A percentile compares a stretch with the other conserved stretches of the same genome.
Conservation (phyloP, 2,888 invertebrate genomes). For the Nipponacmea schrenckii region DNA sequence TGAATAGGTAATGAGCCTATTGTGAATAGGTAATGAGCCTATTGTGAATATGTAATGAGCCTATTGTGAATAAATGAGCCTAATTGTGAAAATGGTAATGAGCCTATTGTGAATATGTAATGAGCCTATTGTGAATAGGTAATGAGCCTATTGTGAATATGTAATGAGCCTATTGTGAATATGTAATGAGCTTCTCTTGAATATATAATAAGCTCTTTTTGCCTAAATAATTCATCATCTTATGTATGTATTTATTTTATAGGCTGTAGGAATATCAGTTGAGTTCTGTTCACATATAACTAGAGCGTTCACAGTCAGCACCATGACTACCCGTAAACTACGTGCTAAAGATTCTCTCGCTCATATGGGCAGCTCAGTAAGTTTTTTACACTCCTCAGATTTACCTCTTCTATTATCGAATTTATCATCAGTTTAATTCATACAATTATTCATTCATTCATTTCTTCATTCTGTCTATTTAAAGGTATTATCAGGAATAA, state of each 20-base stretch:
- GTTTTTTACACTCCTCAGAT: constrained; percentile 49
- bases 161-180: too few species aligned
- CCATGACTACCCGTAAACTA: constrained; percentile 76
- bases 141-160: too few species aligned
- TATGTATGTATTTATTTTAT: constrained; percentile 35
- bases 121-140: too few species aligned
- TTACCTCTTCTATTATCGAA: not conserved
- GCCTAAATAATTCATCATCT: not conserved
- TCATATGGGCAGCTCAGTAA: constrained; percentile 91
- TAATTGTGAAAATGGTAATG: too few species aligned
- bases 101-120: too few species aligned
- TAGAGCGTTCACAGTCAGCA: constrained; percentile 87
- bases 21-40: too few species aligned
- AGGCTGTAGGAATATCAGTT: constrained; percentile 97
- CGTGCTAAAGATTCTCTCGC: constrained; percentile 86
- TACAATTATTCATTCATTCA: not conserved
- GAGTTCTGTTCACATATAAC: constrained; percentile 98
- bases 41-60: too few species aligned
- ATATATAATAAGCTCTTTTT: not conserved
- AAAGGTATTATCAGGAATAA: constrained; percentile 94
- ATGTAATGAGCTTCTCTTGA: too few species aligned
- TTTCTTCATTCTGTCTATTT: constrained; percentile 32
- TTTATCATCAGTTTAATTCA: not conserved
- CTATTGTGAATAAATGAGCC: too few species aligned
- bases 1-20: too few species aligned